phyloP scores from a whole-genome alignment of 2,113 vertebrate species.

The Phyllostomus hastatus region DNA sequence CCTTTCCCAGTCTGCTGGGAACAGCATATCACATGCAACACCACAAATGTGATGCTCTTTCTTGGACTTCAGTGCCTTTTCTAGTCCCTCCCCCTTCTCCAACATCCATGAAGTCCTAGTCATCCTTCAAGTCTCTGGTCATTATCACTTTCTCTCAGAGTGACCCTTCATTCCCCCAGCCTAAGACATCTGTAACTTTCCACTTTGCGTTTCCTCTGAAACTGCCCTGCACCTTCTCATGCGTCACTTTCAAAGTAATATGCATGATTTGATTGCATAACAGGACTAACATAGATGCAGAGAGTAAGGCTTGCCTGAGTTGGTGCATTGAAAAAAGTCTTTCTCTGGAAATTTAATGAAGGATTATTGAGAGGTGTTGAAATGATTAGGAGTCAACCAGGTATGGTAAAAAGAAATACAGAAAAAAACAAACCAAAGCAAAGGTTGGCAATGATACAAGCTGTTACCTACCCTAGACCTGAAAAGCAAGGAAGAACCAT shows the following conservation, averaged over 20 bases:
- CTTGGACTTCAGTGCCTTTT: background rate
- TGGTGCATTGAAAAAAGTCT: background rate
- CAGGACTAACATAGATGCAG: background rate
- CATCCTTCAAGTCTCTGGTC: background rate
- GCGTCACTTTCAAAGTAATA: background rate
- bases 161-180: background rate
- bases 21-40: rapidly evolving
- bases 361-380: background rate
- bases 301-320: background rate
- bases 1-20: background rate
- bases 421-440: background rate
- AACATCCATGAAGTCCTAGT: background rate
- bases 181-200: background rate
- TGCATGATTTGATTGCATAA: background rate
- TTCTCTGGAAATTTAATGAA: background rate
- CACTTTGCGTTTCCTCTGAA: background rate
- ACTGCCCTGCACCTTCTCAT: background rate
- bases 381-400: background rate
- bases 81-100: background rate
- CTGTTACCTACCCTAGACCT: background rate
- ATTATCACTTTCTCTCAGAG: background rate
- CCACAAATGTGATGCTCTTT: background rate
- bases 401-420: too few relatives aligned
- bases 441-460: background rate
- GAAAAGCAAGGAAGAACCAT: background rate